Conservation (phyloP, 2,113 vertebrate species). For the Calypte anna region DNA sequence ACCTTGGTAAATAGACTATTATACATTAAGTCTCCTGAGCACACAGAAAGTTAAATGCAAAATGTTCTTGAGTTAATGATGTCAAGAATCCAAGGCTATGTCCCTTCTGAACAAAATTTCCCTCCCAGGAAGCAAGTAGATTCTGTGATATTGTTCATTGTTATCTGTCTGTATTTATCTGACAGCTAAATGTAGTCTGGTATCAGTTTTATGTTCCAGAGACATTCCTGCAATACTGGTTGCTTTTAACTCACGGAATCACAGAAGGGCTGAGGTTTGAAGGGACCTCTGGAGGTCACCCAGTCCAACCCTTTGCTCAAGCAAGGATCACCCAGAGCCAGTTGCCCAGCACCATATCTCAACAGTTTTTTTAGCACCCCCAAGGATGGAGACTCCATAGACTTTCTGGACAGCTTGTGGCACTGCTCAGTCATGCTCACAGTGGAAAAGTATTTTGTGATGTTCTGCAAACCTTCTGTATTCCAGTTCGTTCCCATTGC, state of each 20-base stretch:
- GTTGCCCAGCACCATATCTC: not conserved
- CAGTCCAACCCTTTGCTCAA: not conserved
- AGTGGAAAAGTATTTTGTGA: not conserved
- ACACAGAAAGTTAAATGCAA: not conserved
- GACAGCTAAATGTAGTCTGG: not conserved
- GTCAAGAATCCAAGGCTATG: conserved; percentile 7
- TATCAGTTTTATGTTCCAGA: not conserved
- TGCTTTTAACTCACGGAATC: not conserved
- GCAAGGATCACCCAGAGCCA: not conserved
- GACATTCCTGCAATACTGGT: not conserved
- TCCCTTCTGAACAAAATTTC: not conserved
- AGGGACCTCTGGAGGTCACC: not conserved
- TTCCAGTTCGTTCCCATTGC: not conserved
- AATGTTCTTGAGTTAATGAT: not conserved
- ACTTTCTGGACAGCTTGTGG: not conserved
- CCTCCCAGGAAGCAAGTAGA: not conserved
- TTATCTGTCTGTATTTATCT: not conserved
- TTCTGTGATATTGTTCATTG: not conserved
- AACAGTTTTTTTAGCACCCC: not conserved
- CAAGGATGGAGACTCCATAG: not conserved
- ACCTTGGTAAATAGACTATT: not conserved
- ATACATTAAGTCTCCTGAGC: not conserved
- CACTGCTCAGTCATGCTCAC: not conserved
- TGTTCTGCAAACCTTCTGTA: not conserved
- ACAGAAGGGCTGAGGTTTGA: not conserved